These are phyloP conservation scores for Dasypus novemcinctus DNA, from an alignment of 2,113 vertebrate genomes.

Conservation along the genomic window DNA sequence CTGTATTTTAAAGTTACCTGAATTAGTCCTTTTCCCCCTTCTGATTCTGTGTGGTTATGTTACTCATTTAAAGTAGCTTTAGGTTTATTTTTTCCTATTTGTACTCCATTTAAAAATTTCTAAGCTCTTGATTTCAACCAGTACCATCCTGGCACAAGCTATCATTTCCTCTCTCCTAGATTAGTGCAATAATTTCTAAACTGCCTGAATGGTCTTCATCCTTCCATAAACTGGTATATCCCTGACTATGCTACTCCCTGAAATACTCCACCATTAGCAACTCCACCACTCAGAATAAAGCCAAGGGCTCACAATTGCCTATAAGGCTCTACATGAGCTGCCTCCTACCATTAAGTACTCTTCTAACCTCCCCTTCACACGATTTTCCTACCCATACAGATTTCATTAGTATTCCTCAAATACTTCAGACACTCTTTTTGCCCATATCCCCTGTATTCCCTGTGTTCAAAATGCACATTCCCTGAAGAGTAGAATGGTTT, in stretches of 20 bases:
- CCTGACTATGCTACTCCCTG: no score
- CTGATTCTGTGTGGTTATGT: background rate
- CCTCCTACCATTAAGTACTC: background rate
- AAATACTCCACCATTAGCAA: background rate
- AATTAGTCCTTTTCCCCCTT: background rate
- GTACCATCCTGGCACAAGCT: background rate
- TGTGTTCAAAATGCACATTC: background rate
- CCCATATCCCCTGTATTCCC: background rate
- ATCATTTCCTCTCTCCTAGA: background rate
- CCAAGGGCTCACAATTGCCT: background rate
- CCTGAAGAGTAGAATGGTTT: background rate
- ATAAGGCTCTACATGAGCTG: background rate
- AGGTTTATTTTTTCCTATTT: background rate
- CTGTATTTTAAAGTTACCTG: background rate
- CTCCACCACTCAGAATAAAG: background rate
- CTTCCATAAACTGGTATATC: background rate
- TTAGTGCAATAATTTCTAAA: background rate
- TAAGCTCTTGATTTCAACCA: background rate
- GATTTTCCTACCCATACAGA: background rate
- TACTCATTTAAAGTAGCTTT: background rate
- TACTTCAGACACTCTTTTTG: background rate
- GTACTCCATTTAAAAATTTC: background rate
- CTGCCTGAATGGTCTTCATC: no score
- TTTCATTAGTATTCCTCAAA: background rate
- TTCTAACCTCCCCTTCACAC: background rate